These are phyloP conservation scores for Isurus oxyrinchus DNA, from an alignment of 2,113 vertebrate genomes.

Conservation along the genomic window DNA sequence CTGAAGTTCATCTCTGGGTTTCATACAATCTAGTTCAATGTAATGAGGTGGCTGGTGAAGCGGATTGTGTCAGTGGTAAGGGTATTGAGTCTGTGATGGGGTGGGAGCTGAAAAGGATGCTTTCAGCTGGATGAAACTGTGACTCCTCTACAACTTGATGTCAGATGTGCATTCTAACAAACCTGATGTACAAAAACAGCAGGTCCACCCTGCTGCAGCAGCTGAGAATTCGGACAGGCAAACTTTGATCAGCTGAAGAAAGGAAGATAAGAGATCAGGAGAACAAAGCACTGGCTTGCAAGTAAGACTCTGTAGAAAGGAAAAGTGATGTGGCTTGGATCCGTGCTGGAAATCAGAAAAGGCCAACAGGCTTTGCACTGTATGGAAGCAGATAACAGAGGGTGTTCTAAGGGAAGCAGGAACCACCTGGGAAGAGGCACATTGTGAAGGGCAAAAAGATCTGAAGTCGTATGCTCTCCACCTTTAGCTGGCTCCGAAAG, in stretches of 20 bases:
- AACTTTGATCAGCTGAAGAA: slow-evolving; percentile 22
- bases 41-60: not conserved
- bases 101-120: not conserved
- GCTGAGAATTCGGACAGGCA: not conserved
- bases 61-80: not conserved
- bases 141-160: not conserved
- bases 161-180: not conserved
- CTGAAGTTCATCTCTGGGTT: not conserved
- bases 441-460: slow-evolving; percentile 20
- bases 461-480: not conserved
- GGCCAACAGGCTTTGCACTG: not conserved
- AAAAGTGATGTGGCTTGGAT: slow-evolving; percentile 6
- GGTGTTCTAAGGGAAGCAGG: slow-evolving; percentile 3
- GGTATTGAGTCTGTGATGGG: not conserved
- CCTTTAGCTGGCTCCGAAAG: not conserved
- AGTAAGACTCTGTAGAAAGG: slow-evolving; percentile 3
- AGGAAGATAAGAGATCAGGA: slow-evolving; percentile 22
- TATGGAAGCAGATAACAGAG: slow-evolving; percentile 30
- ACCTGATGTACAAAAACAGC: not conserved
- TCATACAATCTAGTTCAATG: not conserved
- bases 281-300: not conserved
- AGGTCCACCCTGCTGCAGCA: not conserved
- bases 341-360: slow-evolving; percentile 9
- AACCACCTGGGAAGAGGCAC: slow-evolving; percentile 29
- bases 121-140: not conserved